Evolutionary conservation across 2,113 vertebrate genomes (phyloP).

Genomic region (Noctilio leporinus): DNA sequence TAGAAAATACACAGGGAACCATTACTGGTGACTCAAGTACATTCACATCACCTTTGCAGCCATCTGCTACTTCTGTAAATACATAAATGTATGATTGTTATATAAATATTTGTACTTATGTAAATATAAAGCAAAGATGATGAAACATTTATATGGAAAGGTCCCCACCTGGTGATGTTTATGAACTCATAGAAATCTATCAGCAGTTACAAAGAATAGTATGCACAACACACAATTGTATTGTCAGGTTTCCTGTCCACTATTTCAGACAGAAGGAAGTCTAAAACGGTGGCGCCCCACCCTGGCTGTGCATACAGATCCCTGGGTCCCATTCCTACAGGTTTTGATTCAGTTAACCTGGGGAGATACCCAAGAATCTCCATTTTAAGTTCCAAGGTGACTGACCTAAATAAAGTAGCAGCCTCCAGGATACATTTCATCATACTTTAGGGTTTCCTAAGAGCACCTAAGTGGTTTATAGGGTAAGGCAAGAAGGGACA

Average conservation of each 20-base stretch:
- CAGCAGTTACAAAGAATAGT: neutral
- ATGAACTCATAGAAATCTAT: neutral
- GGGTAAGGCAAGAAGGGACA: neutral
- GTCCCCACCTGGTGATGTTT: conserved; percentile 30
- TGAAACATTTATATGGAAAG: neutral
- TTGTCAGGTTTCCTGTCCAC: neutral
- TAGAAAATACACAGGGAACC: conserved; percentile 39
- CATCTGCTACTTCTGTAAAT: conserved; percentile 57
- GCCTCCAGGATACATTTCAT: neutral
- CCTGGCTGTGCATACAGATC: neutral
- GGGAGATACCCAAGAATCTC: neutral
- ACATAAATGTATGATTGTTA: neutral
- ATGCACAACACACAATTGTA: neutral
- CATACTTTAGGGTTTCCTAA: neutral
- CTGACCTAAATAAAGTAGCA: neutral
- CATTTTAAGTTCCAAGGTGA: neutral
- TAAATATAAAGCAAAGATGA: neutral
- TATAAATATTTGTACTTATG: conserved; percentile 42
- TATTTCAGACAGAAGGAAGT: neutral
- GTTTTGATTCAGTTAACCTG: neutral
- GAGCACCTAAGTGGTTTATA: neutral
- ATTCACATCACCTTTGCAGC: neutral
- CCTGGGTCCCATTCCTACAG: neutral
- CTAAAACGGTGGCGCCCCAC: neutral
- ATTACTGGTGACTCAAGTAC: neutral